A percentile compares a stretch with the other conserved stretches of the same genome.
Evolutionary conservation across 1,140 invertebrate genomes (phyloP).

Genomic region (Helicoverpa zea): DNA sequence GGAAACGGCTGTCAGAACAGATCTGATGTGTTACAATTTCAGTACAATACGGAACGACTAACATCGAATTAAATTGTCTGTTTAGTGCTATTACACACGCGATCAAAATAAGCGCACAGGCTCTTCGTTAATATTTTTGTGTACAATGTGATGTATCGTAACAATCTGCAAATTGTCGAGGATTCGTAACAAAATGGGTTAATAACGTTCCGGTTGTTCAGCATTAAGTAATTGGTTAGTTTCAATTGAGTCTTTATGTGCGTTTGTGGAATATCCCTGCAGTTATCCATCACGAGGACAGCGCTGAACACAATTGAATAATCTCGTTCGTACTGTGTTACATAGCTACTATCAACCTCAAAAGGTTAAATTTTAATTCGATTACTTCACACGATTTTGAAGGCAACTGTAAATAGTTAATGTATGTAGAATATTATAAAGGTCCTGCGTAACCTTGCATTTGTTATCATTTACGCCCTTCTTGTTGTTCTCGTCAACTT

Average conservation of each 20-base stretch:
- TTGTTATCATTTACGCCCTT: neutral
- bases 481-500: neutral
- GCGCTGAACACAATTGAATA: constrained; percentile 34
- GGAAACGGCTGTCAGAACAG: constrained; percentile 27
- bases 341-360: neutral
- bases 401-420: neutral
- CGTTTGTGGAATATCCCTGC: constrained; percentile 39
- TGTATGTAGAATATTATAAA: neutral
- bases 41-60: constrained; percentile 11
- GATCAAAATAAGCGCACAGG: constrained; percentile 9
- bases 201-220: constrained; percentile 11
- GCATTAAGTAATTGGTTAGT: constrained; percentile 35
- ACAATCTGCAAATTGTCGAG: constrained; percentile 5
- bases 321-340: constrained; percentile 19
- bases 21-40: constrained; percentile 14
- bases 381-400: neutral
- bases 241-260: constrained; percentile 35
- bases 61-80: constrained; percentile 27
- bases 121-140: constrained; percentile 7
- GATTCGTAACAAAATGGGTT: constrained; percentile 16
- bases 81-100: constrained; percentile 26
- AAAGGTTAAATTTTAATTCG: constrained; percentile 28
- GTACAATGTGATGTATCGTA: constrained; percentile 5
- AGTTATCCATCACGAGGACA: constrained; percentile 31
- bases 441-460: neutral